phyloP scores from a whole-genome alignment of 2,888 invertebrate genomes.

The Cetonia aurata region DNA sequence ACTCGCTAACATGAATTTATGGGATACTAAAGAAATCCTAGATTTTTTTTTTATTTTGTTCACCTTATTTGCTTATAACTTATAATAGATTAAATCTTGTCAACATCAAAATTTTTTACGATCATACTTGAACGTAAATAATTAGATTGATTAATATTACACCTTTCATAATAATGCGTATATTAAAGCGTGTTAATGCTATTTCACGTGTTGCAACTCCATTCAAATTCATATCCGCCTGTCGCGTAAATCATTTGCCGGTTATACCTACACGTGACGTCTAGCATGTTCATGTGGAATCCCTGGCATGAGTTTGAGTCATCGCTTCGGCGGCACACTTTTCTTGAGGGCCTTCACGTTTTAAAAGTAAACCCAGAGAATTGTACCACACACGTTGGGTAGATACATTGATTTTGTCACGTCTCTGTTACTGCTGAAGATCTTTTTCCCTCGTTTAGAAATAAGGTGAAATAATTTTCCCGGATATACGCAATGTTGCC shows the following conservation, averaged over 20 bases:
- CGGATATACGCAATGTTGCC: neutral
- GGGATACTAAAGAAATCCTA: too few relatives aligned
- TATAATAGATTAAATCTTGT: too few relatives aligned
- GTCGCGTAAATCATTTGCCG: neutral
- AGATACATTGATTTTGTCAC: constrained; percentile 26
- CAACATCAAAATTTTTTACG: too few relatives aligned
- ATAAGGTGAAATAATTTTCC: neutral
- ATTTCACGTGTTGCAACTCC: neutral
- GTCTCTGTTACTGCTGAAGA: neutral
- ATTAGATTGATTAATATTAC: too few relatives aligned
- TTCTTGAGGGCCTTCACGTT: neutral
- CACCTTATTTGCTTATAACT: too few relatives aligned
- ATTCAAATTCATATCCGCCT: too few relatives aligned
- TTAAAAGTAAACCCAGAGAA: neutral
- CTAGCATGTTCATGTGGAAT: constrained; percentile 20
- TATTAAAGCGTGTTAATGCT: neutral
- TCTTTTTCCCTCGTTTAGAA: neutral
- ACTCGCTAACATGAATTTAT: too few relatives aligned
- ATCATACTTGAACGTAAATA: too few relatives aligned
- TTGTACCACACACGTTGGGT: neutral
- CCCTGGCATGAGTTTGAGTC: constrained; percentile 20
- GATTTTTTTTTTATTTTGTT: too few relatives aligned
- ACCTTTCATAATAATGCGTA: constrained; percentile 5
- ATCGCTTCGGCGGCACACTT: constrained; percentile 3
- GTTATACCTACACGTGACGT: constrained; percentile 10